A percentile compares a stretch with the other conserved stretches of the same genome.
These are phyloP conservation scores for Leptatherina wallacei DNA, from an alignment of 2,797 vertebrate genomes.

Conservation along the genomic window DNA sequence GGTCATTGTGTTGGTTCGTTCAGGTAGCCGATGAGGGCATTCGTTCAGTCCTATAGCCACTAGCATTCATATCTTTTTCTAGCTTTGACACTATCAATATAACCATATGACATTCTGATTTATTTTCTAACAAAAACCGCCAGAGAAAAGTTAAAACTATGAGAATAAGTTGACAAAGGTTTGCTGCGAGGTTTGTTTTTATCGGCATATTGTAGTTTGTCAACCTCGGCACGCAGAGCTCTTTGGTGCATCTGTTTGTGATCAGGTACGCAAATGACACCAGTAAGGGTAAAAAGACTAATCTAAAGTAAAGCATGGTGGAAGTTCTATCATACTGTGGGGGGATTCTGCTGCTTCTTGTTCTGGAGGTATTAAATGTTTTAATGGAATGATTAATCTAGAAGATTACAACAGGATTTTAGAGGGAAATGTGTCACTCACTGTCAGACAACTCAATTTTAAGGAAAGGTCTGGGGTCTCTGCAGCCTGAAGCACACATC, in stretches of 20 bases:
- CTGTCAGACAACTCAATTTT: neutral
- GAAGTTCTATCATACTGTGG: neutral
- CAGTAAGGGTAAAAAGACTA: accelerated
- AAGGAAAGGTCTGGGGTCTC: neutral
- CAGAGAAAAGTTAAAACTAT: too few species aligned
- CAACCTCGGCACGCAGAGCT: too few species aligned
- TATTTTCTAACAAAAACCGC: too few species aligned
- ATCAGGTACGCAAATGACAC: neutral
- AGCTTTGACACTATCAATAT: too few species aligned
- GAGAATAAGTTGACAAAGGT: too few species aligned
- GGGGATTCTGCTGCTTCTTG: neutral
- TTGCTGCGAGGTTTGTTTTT: too few species aligned
- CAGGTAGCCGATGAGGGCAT: too few species aligned
- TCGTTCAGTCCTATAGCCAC: too few species aligned
- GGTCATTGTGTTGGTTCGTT: too few species aligned
- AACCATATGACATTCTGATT: too few species aligned
- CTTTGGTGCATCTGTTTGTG: neutral
- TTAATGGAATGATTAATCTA: neutral
- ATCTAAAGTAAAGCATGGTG: neutral
- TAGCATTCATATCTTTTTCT: too few species aligned
- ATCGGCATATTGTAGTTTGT: too few species aligned
- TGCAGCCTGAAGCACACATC: neutral
- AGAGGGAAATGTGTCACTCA: neutral
- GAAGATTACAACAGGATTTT: neutral
- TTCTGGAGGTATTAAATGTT: neutral